Conservation (phyloP, 2,888 invertebrate genomes). For the Dugesia japonica region DNA sequence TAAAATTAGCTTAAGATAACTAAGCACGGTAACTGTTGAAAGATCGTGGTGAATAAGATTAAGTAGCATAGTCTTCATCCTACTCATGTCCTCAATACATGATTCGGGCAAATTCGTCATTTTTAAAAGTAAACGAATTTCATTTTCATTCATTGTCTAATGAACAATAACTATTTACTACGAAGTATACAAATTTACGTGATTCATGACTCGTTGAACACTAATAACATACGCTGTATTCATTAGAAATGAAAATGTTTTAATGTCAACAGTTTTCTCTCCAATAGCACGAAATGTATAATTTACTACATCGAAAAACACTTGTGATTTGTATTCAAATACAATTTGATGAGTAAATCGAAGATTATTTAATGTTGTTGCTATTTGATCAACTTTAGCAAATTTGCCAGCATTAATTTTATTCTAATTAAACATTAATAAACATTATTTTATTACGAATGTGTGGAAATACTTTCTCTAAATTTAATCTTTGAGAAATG, state of each 20-base stretch:
- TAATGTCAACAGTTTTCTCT: not conserved
- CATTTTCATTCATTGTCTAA: too few species aligned
- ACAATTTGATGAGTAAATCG: conserved; percentile 6
- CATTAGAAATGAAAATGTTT: not conserved
- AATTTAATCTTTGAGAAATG: not conserved
- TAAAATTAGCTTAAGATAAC: too few species aligned
- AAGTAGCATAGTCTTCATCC: too few species aligned
- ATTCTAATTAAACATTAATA: not conserved
- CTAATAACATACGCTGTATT: not conserved
- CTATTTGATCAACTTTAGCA: not conserved
- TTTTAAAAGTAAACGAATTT: too few species aligned
- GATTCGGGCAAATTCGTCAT: too few species aligned
- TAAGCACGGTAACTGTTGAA: too few species aligned
- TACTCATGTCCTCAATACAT: too few species aligned
- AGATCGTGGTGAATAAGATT: too few species aligned
- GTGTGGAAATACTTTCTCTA: conserved; percentile 12
- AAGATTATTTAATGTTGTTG: not conserved
- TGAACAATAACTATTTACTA: too few species aligned
- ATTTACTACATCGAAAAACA: not conserved
- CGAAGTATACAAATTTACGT: too few species aligned
- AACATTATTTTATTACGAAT: too few species aligned
- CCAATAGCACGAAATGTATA: not conserved
- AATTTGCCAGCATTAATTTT: not conserved
- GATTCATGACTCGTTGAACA: not conserved
- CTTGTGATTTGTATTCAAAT: not conserved